Evolutionary conservation across 2,113 vertebrate genomes (phyloP).

Genomic region (Sapayoa aenigma): DNA sequence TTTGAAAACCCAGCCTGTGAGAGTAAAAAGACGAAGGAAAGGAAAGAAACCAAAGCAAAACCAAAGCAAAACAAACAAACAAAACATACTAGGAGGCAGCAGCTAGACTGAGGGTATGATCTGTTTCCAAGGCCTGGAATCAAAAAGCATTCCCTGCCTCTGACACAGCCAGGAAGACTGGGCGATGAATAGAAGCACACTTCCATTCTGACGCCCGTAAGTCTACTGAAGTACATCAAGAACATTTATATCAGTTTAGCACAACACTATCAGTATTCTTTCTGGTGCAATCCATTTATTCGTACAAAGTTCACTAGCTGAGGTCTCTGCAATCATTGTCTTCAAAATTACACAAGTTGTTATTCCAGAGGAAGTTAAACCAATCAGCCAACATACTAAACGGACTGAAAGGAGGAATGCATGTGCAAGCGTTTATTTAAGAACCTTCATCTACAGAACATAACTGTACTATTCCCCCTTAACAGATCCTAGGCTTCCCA

Average conservation of each 20-base stretch:
- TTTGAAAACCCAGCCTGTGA: background rate
- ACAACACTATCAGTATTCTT: background rate
- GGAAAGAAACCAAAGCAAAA: background rate
- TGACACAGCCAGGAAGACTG: background rate
- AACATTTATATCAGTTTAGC: background rate
- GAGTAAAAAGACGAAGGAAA: background rate
- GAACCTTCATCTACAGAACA: background rate
- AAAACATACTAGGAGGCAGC: background rate
- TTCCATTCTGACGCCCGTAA: accelerated
- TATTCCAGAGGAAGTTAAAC: background rate
- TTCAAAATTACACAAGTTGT: background rate
- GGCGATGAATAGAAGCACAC: background rate
- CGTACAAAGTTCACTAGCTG: background rate
- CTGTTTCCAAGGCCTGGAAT: background rate
- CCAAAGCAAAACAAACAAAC: background rate
- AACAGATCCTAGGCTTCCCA: background rate
- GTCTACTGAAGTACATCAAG: background rate
- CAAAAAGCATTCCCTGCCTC: background rate
- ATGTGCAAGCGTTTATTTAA: background rate
- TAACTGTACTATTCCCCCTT: background rate
- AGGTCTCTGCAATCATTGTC: background rate
- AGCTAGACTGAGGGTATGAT: background rate
- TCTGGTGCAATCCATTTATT: background rate
- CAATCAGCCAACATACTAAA: background rate
- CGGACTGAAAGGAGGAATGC: background rate